Base-by-base conservation (phyloP, 2,797 vertebrate genomes). In the Phaenicophaeus curvirostris region DNA sequence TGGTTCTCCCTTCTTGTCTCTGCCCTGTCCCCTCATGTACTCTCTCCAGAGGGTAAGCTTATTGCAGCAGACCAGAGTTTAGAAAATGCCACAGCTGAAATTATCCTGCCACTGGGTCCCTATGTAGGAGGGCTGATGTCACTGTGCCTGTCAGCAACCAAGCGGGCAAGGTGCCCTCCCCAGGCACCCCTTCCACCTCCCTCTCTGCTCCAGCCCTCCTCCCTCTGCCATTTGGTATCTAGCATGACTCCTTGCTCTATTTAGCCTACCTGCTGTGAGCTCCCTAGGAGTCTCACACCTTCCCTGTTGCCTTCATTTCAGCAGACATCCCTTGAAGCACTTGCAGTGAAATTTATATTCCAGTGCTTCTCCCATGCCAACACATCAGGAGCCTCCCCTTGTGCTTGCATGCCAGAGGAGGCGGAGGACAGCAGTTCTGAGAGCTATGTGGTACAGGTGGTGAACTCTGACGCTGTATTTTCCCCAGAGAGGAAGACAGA, bases 11-110 rank as follows among this genome's bases (percentile, higher is more conserved):
- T 48, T 39, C 24, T 12, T 33, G 20, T 48, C 6, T 33, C 6
- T 3, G 3, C 1, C 14, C 59, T 2, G 5, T 11, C 5, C 14
- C 28, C 0, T 0, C 3, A 30, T 27, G 39, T 21, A 13, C 15
- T 50, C 21, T 72, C 72, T 80, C 41, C 30, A 25, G 51, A 58
- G 42, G 28, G 28, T 37, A 87, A 91, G 51, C 42, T 61, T 55
- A 54, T 66, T 1, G 1, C 39, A 35, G 46, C 41, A 81, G 67
- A 31, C 54, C 55, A 72, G 62, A 1, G 1, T 85, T 94, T 85
- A 84, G 33, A 90, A 82, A 76, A 92, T 25, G 42, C 66, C 69
- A 83, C 41, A 54, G 55, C 27, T 71, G 62, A 66, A 87, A 67
- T 80, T 31, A 76, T 69, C 23, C 55, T 31, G 24, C 66, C 2